Conservation (phyloP, 2,888 invertebrate genomes). For the Andrena camellia region DNA sequence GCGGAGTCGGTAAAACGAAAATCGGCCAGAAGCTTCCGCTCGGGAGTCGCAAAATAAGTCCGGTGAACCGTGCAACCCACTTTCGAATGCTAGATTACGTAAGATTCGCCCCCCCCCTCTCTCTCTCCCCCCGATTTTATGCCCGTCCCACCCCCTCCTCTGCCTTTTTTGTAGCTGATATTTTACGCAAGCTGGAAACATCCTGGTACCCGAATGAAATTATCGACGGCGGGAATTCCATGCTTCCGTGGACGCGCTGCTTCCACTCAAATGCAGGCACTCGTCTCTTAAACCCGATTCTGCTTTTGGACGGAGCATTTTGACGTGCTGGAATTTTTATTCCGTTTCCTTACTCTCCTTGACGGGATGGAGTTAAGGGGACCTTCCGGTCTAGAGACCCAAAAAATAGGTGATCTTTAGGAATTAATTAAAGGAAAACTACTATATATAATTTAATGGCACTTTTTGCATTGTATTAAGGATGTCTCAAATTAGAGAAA, state of each 20-base stretch:
- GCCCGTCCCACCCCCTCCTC: neutral
- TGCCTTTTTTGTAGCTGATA: conserved; percentile 13
- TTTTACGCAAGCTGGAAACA: conserved; percentile 14
- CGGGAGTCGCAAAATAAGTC: conserved; percentile 77
- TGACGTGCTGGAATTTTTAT: too few relatives aligned
- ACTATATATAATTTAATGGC: too few relatives aligned
- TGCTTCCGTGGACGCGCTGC: neutral
- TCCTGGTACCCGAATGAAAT: neutral
- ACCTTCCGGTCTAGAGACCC: too few relatives aligned
- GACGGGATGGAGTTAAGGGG: neutral
- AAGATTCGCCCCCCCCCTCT: conserved; percentile 53
- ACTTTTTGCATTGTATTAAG: too few relatives aligned
- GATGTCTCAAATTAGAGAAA: too few relatives aligned
- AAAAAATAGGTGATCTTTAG: too few relatives aligned
- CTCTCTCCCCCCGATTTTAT: conserved; percentile 15
- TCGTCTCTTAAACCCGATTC: neutral
- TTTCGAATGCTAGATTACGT: conserved; percentile 73
- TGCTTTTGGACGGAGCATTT: neutral
- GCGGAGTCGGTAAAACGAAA: conserved; percentile 52
- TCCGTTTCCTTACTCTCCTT: neutral
- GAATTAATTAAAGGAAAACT: too few relatives aligned
- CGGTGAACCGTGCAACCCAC: conserved; percentile 80
- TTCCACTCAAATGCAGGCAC: neutral
- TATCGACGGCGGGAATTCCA: neutral
- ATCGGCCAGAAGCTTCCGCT: conserved; percentile 62